A percentile compares a stretch with the other conserved stretches of the same genome.
Evolutionary conservation across 2,888 invertebrate genomes (phyloP).

Genomic region (Diarsia dahlii): DNA sequence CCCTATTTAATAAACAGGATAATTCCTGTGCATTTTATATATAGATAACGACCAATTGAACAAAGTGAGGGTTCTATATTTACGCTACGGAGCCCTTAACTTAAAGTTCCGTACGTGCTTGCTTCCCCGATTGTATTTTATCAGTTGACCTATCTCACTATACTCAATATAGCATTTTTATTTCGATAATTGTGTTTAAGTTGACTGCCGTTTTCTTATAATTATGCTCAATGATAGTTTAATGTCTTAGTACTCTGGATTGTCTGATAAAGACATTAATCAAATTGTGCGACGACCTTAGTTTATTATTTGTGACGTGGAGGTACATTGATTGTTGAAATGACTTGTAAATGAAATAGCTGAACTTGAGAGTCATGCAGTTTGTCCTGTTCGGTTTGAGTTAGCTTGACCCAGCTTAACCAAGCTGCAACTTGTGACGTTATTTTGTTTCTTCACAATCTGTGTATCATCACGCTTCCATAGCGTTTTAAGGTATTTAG

Average conservation of each 20-base stretch:
- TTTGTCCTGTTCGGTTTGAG: conserved; percentile 36
- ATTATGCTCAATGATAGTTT: conserved; percentile 89
- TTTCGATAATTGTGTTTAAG: conserved; percentile 79
- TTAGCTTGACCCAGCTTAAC: conserved; percentile 31
- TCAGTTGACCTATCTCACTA: conserved; percentile 81
- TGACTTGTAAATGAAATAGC: conserved; percentile 20
- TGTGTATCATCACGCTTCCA: conserved; percentile 72
- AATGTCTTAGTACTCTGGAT: conserved; percentile 75
- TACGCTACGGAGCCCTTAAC: conserved; percentile 47
- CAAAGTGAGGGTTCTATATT: conserved; percentile 57
- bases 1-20: conserved; percentile 56
- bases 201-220: conserved; percentile 88
- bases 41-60: conserved; percentile 59
- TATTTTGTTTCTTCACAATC: conserved; percentile 57
- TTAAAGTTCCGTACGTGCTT: conserved; percentile 67
- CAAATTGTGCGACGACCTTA: conserved; percentile 82
- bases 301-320: conserved; percentile 75
- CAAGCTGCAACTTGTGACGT: conserved; percentile 19
- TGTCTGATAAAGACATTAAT: conserved; percentile 76
- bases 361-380: conserved; percentile 38
- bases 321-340: conserved; percentile 66
- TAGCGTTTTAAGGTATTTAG: conserved; percentile 89
- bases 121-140: conserved; percentile 70
- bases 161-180: conserved; percentile 88
- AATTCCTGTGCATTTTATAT: conserved; percentile 57